phyloP scores from a whole-genome alignment of 2,113 vertebrate genomes.

The Piprites chloris region DNA sequence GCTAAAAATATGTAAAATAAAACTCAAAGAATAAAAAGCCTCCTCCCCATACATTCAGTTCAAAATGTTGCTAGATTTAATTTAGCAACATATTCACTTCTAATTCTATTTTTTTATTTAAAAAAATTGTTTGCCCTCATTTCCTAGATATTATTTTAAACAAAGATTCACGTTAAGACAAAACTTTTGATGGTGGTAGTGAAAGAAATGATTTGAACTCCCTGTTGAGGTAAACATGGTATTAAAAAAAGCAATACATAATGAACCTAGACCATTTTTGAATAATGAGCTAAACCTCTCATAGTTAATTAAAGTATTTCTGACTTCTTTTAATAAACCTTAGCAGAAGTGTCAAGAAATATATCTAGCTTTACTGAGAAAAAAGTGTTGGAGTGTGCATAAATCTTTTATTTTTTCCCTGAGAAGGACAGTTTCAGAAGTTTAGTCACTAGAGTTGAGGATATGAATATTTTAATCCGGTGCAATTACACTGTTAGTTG shows the following conservation, averaged over 20 bases:
- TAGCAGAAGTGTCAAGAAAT: not conserved
- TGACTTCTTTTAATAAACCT: not conserved
- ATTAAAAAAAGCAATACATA: not conserved
- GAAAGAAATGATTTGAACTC: not conserved
- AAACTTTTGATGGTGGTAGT: not conserved
- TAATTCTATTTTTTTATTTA: not conserved
- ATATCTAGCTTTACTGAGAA: not conserved
- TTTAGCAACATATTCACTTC: not conserved
- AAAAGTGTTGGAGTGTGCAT: not conserved
- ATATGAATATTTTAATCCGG: not conserved
- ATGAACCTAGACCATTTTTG: not conserved
- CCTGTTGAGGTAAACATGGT: accelerated
- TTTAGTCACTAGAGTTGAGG: not conserved
- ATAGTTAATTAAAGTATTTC: not conserved
- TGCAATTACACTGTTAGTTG: not conserved
- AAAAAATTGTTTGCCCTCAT: not conserved
- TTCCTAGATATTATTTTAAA: not conserved
- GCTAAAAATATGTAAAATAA: not conserved
- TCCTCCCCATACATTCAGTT: not conserved
- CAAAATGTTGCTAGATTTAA: not conserved
- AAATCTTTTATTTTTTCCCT: not conserved
- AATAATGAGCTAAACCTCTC: not conserved
- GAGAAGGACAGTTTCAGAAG: not conserved
- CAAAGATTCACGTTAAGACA: not conserved
- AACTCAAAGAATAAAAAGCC: not conserved